These are phyloP conservation scores for Melieria picta DNA, from an alignment of 2,888 invertebrate genomes.

Conservation along the genomic window DNA sequence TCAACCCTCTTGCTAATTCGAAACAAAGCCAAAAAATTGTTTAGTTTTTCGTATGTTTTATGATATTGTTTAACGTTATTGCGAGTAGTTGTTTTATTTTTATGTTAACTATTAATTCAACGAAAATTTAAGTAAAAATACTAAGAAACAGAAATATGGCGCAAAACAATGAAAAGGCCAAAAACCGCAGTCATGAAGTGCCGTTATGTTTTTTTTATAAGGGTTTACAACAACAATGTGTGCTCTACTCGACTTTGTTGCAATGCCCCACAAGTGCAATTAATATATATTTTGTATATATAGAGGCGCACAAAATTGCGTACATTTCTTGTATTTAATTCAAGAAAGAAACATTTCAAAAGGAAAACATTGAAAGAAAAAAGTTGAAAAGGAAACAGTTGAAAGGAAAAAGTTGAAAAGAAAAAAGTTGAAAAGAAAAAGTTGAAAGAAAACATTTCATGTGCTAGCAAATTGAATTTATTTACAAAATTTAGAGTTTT, in stretches of 20 bases:
- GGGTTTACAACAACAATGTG: neutral
- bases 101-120: too few species aligned
- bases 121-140: too few species aligned
- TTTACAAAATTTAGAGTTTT: too few species aligned
- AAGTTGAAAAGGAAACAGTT: neutral
- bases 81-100: too few species aligned
- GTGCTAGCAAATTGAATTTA: too few species aligned
- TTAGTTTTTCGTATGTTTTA: neutral
- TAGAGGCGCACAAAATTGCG: too few species aligned
- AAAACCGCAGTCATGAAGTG: too few species aligned
- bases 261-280: neutral
- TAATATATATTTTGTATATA: neutral
- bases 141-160: too few species aligned
- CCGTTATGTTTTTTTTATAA: too few species aligned
- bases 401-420: neutral
- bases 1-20: constrained; percentile 26
- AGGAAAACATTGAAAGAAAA: neutral
- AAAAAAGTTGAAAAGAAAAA: neutral
- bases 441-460: neutral
- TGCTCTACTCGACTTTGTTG: neutral
- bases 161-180: too few species aligned
- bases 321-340: neutral
- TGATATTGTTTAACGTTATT: too few species aligned
- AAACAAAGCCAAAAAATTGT: constrained; percentile 37
- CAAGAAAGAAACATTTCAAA: neutral